phyloP scores from a whole-genome alignment of 2,888 invertebrate species.

The Plutella xylostella region DNA sequence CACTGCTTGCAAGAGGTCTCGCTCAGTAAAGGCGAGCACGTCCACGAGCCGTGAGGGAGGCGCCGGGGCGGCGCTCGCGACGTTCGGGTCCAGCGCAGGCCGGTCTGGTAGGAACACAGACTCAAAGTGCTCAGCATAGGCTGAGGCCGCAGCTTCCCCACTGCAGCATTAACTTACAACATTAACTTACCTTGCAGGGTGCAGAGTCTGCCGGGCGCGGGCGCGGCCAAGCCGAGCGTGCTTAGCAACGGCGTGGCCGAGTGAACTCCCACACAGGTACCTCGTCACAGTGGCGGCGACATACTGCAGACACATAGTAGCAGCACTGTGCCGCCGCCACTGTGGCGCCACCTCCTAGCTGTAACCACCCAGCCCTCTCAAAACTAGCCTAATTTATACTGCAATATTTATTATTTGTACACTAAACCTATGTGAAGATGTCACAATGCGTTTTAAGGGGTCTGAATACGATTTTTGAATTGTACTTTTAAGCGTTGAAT shows the following conservation, averaged over 20 bases:
- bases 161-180: too few relatives aligned
- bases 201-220: conserved; percentile 25
- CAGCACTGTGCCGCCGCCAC: not conserved
- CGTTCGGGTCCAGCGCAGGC: not conserved
- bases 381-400: conserved; percentile 16
- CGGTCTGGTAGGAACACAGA: not conserved
- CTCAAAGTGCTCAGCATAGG: not conserved
- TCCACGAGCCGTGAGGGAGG: too few relatives aligned
- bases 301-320: too few relatives aligned
- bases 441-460: conserved; percentile 44
- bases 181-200: conserved; percentile 26
- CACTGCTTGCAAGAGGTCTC: too few relatives aligned
- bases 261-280: conserved; percentile 22
- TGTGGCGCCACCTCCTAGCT: not conserved
- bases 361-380: not conserved
- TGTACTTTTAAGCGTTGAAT: too few relatives aligned
- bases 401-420: conserved; percentile 34
- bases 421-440: conserved; percentile 41
- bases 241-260: conserved; percentile 47
- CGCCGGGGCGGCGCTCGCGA: not conserved
- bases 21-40: too few relatives aligned
- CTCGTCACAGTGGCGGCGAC: too few relatives aligned
- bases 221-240: conserved; percentile 26
- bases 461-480: not conserved
- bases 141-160: not conserved